Evolutionary conservation across 2,797 vertebrate genomes (phyloP).

Genomic region (Phalanger gymnotis): DNA sequence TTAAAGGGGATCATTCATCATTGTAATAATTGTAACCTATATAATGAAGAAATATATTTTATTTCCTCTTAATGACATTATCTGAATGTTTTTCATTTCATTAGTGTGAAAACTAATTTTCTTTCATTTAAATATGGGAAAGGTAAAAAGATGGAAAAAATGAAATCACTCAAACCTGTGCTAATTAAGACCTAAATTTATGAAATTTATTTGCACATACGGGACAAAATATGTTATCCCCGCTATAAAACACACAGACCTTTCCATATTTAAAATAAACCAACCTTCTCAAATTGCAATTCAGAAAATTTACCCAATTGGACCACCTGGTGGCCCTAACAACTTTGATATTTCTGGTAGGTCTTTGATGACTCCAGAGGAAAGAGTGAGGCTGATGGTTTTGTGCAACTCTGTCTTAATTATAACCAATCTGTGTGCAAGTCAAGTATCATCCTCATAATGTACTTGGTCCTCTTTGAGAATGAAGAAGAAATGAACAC

Average conservation of each 20-base stretch:
- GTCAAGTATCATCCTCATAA: background rate
- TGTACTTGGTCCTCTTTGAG: background rate
- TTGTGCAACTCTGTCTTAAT: background rate
- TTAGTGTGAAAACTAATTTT: background rate
- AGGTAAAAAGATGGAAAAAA: conserved; percentile 23
- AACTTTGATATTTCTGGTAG: background rate
- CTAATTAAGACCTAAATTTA: conserved; percentile 31
- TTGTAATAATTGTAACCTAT: background rate
- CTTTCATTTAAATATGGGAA: background rate
- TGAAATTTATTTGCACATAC: background rate
- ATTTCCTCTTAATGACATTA: background rate
- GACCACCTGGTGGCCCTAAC: background rate
- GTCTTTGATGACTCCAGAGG: too few relatives aligned
- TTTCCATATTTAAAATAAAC: background rate
- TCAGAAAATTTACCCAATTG: background rate
- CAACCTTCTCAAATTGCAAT: conserved; percentile 5
- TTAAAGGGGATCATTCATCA: background rate
- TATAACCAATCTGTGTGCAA: background rate
- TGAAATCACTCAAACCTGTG: conserved; percentile 8
- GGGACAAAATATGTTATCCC: background rate
- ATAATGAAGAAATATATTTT: background rate
- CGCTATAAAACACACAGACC: background rate
- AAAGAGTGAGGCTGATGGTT: background rate
- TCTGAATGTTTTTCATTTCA: conserved; percentile 1
- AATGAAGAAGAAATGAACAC: background rate